Percentiles rank a stretch among this genome's conserved stretches.
These are phyloP conservation scores for Solea senegalensis DNA, from an alignment of 2,113 vertebrate species.

Conservation along the genomic window DNA sequence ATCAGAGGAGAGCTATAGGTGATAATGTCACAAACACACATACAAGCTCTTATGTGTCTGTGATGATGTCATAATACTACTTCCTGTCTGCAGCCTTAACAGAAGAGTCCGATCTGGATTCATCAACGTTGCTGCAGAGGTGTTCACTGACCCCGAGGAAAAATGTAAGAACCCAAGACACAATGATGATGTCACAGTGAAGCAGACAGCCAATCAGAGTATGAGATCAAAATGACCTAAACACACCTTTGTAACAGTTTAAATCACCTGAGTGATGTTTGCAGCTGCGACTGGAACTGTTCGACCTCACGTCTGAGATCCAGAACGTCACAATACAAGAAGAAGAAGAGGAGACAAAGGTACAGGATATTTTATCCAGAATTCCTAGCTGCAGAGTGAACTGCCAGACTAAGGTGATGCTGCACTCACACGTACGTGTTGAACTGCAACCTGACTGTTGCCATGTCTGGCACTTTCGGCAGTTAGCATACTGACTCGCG, in stretches of 20 bases:
- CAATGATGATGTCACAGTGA: background rate
- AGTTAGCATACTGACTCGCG: too few relatives aligned
- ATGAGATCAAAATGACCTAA: too few relatives aligned
- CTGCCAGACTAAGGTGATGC: too few relatives aligned
- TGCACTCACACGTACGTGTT: too few relatives aligned
- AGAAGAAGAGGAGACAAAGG: constrained; percentile 53
- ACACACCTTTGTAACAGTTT: background rate
- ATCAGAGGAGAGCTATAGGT: constrained; percentile 56
- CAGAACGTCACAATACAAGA: constrained; percentile 65
- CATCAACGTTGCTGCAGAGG: constrained; percentile 85
- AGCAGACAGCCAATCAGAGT: background rate
- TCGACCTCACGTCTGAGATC: constrained; percentile 70
- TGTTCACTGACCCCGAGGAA: constrained; percentile 86
- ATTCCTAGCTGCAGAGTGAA: too few relatives aligned
- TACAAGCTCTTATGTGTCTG: background rate
- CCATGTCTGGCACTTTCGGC: too few relatives aligned
- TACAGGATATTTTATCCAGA: constrained; percentile 1
- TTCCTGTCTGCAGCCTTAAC: constrained; percentile 45
- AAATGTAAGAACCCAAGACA: constrained; percentile 79
- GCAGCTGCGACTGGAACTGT: constrained; percentile 78
- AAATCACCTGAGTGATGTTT: constrained; percentile 28
- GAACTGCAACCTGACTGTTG: too few relatives aligned
- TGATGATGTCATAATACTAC: constrained; percentile 12
- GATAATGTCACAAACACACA: background rate
- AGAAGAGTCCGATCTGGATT: constrained; percentile 89